Evolutionary conservation across 2,888 invertebrate genomes (phyloP).

Genomic region (Eustalomyia histrio): DNA sequence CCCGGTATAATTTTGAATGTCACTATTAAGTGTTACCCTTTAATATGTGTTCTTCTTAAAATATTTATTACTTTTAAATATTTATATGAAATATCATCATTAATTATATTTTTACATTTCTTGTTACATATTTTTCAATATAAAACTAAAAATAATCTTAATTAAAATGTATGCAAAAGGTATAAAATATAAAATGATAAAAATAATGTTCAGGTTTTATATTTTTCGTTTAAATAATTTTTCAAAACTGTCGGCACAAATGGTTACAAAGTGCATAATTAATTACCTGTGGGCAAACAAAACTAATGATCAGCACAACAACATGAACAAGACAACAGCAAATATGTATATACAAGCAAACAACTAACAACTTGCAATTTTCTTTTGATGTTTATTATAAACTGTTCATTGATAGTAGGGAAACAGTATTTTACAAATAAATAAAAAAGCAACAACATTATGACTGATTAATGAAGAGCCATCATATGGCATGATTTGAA

Average conservation of each 20-base stretch:
- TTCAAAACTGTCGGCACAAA: constrained; percentile 70
- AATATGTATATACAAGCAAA: constrained; percentile 21
- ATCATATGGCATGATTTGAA: constrained; percentile 61
- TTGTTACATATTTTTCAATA: constrained; percentile 5
- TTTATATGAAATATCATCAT: constrained; percentile 52
- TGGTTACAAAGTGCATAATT: constrained; percentile 71
- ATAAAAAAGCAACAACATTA: constrained; percentile 46
- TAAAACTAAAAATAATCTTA: constrained; percentile 70
- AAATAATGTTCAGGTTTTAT: constrained; percentile 71
- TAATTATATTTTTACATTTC: constrained; percentile 37
- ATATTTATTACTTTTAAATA: neutral
- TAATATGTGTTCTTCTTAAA: neutral
- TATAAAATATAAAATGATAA: constrained; percentile 70
- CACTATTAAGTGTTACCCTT: too few species aligned
- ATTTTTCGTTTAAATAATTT: constrained; percentile 69
- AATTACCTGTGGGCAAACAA: constrained; percentile 70
- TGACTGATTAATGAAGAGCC: constrained; percentile 74
- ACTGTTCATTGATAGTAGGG: constrained; percentile 67
- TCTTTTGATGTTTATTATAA: constrained; percentile 64
- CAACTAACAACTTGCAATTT: constrained; percentile 58
- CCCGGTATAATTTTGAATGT: too few species aligned
- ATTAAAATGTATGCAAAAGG: constrained; percentile 74
- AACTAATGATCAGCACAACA: constrained; percentile 64
- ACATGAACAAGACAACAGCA: constrained; percentile 37
- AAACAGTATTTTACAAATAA: constrained; percentile 38